These are phyloP conservation scores for Paguma larvata DNA, from an alignment of 2,797 vertebrate genomes.

Conservation along the genomic window DNA sequence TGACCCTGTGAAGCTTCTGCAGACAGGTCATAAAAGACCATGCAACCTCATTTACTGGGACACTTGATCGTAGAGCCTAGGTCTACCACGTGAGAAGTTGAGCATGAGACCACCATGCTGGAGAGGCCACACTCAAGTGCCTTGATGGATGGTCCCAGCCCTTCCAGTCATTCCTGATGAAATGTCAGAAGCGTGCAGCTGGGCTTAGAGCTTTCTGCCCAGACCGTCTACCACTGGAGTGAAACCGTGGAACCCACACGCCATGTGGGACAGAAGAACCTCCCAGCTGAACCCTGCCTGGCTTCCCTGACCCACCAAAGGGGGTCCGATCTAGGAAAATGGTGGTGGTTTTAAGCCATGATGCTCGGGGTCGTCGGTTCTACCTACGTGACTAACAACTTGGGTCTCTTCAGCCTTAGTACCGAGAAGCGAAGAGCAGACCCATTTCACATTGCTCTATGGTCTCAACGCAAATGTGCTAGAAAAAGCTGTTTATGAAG, in stretches of 20 bases:
- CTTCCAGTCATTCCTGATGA: no score
- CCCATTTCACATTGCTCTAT: slow-evolving; percentile 44
- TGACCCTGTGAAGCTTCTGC: fast-evolving
- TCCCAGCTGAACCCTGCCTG: not conserved
- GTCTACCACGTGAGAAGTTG: fast-evolving
- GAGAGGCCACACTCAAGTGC: not conserved
- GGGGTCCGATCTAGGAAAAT: not conserved
- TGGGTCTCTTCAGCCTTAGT: not conserved
- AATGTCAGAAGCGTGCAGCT: no score
- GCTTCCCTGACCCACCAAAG: not conserved
- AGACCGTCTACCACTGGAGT: not conserved
- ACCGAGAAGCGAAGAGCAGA: slow-evolving; percentile 63
- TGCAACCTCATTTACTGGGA: not conserved
- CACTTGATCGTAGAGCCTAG: not conserved
- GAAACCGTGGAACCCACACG: no score
- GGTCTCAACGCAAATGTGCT: slow-evolving; percentile 68
- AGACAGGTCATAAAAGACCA: not conserved
- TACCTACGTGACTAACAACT: no score
- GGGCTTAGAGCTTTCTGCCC: not conserved
- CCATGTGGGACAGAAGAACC: not conserved
- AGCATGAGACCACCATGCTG: not conserved
- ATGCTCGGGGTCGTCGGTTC: not conserved
- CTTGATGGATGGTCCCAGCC: not conserved
- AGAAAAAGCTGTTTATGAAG: slow-evolving; percentile 68
- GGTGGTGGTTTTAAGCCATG: not conserved